Evolutionary conservation across 2,888 invertebrate genomes (phyloP).

Genomic region (Trachelus troglodyta): DNA sequence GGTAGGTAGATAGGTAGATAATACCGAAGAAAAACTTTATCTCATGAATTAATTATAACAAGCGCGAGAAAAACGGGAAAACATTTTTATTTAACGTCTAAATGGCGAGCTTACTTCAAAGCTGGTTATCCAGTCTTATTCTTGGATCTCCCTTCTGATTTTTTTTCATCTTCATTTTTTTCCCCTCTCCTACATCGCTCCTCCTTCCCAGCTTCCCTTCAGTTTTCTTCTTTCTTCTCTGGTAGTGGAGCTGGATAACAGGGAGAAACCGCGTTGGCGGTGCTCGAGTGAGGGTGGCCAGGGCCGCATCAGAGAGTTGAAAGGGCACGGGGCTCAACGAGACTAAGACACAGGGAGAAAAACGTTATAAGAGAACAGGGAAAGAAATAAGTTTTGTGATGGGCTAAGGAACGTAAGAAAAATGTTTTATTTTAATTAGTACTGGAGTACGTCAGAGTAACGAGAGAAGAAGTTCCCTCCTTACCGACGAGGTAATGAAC

Average conservation of each 20-base stretch:
- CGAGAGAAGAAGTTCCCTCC: conserved; percentile 32
- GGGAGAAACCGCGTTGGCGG: background rate
- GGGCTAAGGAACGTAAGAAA: conserved; percentile 22
- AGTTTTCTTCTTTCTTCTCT: conserved; percentile 29
- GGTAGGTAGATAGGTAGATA: conserved; percentile 7
- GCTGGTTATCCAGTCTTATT: conserved; percentile 55
- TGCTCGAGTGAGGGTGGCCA: background rate
- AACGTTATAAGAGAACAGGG: conserved; percentile 31
- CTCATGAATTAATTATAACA: conserved; percentile 53
- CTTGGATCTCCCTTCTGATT: conserved; percentile 29
- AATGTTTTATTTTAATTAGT: conserved; percentile 38
- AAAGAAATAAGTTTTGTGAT: conserved; percentile 47
- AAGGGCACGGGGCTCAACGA: background rate
- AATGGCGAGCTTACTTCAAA: conserved; percentile 60
- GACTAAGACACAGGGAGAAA: conserved; percentile 25
- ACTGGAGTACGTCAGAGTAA: conserved; percentile 39
- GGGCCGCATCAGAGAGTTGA: background rate
- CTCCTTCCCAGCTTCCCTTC: conserved; percentile 32
- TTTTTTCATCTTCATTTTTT: conserved; percentile 28
- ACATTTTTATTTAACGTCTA: conserved; percentile 59
- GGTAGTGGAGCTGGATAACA: conserved; percentile 14
- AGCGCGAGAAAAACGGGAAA: conserved; percentile 50
- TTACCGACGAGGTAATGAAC: conserved; percentile 33
- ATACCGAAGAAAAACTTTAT: conserved; percentile 39
- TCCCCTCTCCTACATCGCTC: conserved; percentile 9